These are phyloP conservation scores for Drosophila pseudoananassae DNA, from an alignment of 1,140 invertebrate genomes.

Conservation along the genomic window DNA sequence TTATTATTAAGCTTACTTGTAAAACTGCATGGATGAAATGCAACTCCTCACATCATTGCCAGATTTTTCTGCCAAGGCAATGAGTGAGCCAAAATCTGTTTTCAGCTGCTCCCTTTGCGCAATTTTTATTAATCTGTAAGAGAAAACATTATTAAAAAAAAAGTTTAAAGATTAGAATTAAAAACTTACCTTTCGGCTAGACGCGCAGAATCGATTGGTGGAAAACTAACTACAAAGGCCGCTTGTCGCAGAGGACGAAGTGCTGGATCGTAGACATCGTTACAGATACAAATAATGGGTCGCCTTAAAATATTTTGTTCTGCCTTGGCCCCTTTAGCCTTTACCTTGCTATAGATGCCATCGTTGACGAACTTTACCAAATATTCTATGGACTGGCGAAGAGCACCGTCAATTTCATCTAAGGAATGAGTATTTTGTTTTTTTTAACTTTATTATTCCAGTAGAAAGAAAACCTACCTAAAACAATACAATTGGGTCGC, in stretches of 20 bases:
- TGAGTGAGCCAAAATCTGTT: slow-evolving; percentile 89
- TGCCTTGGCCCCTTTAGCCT: slow-evolving; percentile 85
- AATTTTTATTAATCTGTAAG: slow-evolving; percentile 87
- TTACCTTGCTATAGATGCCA: slow-evolving; percentile 85
- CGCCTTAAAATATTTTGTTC: slow-evolving; percentile 87
- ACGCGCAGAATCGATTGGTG: slow-evolving; percentile 87
- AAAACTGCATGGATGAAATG: slow-evolving; percentile 93
- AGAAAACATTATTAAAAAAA: background rate
- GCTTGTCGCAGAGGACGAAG: slow-evolving; percentile 90
- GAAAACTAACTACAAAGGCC: slow-evolving; percentile 91
- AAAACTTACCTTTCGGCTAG: slow-evolving; percentile 86
- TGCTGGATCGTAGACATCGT: slow-evolving; percentile 95
- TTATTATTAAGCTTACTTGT: slow-evolving; percentile 78
- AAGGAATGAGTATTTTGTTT: background rate
- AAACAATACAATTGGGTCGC: slow-evolving; percentile 96
- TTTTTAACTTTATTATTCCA: background rate
- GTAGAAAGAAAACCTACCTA: slow-evolving; percentile 85
- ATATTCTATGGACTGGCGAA: slow-evolving; percentile 92
- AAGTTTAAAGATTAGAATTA: background rate
- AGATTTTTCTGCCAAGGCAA: slow-evolving; percentile 91
- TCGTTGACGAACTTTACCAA: slow-evolving; percentile 92
- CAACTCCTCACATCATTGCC: slow-evolving; percentile 95
- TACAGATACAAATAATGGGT: slow-evolving; percentile 98
- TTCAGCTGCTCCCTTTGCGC: slow-evolving; percentile 88
- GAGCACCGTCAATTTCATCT: slow-evolving; percentile 99